Evolutionary conservation across 2,797 vertebrate genomes (phyloP).

Genomic region (Periparus ater): DNA sequence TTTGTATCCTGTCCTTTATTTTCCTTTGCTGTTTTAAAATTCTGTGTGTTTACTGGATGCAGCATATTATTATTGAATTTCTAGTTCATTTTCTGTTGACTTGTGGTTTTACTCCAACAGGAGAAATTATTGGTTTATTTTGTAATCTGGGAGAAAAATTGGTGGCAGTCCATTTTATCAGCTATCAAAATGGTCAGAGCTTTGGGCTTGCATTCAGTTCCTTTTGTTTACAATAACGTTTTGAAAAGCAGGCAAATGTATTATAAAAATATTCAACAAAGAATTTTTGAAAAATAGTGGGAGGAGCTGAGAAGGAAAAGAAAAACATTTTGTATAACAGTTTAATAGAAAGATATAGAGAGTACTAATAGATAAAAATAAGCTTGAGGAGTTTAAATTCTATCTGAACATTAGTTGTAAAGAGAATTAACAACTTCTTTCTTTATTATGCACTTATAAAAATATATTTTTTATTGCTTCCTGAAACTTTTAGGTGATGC

Average conservation of each 20-base stretch:
- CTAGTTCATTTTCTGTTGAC: background rate
- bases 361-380: background rate
- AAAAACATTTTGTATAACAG: background rate
- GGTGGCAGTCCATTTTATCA: background rate
- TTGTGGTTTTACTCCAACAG: background rate
- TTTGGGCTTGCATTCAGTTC: background rate
- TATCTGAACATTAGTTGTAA: background rate
- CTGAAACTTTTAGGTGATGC: background rate
- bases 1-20: background rate
- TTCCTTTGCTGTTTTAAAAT: background rate
- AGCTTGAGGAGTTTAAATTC: background rate
- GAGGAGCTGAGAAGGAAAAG: background rate
- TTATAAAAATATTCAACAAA: background rate
- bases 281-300: background rate
- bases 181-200: background rate
- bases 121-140: background rate
- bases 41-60: background rate
- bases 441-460: background rate
- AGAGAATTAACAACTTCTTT: background rate
- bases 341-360: background rate
- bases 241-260: background rate
- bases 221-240: background rate
- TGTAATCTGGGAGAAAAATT: background rate
- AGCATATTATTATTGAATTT: background rate
- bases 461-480: background rate